Conservation (phyloP, 64 coral and sea anemone genomes). For the Porites australiensis region DNA sequence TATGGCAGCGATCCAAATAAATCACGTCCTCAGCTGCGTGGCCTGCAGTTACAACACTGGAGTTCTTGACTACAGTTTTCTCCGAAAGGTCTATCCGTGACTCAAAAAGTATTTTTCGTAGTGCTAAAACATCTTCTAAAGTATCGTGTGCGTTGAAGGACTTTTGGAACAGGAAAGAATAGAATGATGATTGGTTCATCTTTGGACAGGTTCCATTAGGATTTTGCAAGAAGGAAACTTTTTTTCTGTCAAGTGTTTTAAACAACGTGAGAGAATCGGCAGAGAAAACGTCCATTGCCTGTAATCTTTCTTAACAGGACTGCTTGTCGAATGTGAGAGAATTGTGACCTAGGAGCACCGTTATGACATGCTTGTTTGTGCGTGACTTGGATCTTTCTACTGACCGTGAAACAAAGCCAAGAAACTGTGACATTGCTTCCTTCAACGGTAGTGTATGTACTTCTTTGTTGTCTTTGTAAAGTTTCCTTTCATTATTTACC, state of each 20-base stretch:
- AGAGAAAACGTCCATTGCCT: not conserved
- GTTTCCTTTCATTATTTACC: not conserved
- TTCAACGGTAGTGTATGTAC: constrained; percentile 9
- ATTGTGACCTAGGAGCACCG: constrained; percentile 23
- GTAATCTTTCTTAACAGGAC: constrained; percentile 23
- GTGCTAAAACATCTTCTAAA: not conserved
- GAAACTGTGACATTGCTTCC: constrained; percentile 38
- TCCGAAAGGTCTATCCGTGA: not conserved
- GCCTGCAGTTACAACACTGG: not conserved
- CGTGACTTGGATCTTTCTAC: not conserved
- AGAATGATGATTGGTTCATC: constrained; percentile 8
- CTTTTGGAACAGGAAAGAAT: not conserved
- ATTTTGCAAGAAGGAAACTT: constrained; percentile 15
- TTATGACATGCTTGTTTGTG: not conserved
- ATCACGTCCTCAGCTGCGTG: constrained; percentile 20
- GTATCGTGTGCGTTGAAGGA: not conserved
- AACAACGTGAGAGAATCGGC: constrained; percentile 30
- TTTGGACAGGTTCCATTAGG: constrained; percentile 4
- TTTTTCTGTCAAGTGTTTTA: not conserved
- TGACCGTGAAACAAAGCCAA: constrained; percentile 17
- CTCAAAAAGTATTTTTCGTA: constrained; percentile 6
- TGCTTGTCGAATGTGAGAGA: constrained; percentile 36
- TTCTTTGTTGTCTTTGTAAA: constrained; percentile 34
- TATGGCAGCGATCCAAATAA: constrained; percentile 43
- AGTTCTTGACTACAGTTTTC: not conserved